Evolutionary conservation across 2,113 vertebrate genomes (phyloP), one percentile per base, ranked within the genome.

Genomic region (Diglossa brunneiventris): DNA sequence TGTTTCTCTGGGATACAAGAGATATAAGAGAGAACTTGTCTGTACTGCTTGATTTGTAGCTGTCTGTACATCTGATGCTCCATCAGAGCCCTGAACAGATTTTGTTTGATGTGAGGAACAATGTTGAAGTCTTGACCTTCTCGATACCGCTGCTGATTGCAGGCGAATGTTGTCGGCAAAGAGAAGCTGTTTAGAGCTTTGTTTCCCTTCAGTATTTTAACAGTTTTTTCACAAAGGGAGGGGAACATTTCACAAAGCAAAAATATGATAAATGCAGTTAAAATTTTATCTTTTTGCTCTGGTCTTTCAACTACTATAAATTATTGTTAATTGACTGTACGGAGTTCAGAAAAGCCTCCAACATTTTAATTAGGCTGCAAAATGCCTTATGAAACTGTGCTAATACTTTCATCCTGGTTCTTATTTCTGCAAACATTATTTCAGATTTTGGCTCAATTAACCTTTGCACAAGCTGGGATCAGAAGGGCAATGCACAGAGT

Each of bases 61-160:
- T 93, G 41, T 93, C 94, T 93, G 46, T 89, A 85, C 66, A 85
- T 96, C 91, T 97, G 95, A 95, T 95, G 93, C 85, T 97, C 95
- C 91, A 88, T 92, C 94, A 85, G 42, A 89, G 90, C 96, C 96
- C 82, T 96, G 97, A 97, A 93, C 96, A 90, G 96, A 88, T 94
- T 92, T 91, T 94, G 67, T 98, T 97, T 98, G 98, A 98, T 96
- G 93, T 97, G 89, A 47, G 89, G 94, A 96, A 77, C 93, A 97
- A 64, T 90, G 95, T 39, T 90, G 92, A 95, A 95, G 87, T 55
- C 87, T 87, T 97, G 97, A 97, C 97, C 97, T 96, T 94, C 94
- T 89, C 75, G 94, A 87, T 90, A 89, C 67, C 67, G 20, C n/a
- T 31, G 61, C 73, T 83, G 97, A 97, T 93, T 96, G 96, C 78